Base-by-base conservation (phyloP, 2,888 invertebrate species). In the Tetheella fluctuosa region DNA sequence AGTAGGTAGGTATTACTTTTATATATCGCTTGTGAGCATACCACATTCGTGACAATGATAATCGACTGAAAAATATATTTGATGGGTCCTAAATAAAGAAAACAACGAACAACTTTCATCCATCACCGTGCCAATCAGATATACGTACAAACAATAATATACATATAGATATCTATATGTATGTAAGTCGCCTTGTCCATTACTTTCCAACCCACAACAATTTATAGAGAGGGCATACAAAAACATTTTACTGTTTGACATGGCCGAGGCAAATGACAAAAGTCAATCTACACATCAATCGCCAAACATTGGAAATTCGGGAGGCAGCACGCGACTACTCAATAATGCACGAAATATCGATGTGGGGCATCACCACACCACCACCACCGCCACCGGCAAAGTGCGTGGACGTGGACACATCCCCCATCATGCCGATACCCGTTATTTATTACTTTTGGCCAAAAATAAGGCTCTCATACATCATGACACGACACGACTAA, bases 221-320 rank as follows among this genome's bases (percentile, higher is more conserved):
- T 88, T 92, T 89, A 85, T 86, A 83, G 84, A 85, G 83, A 86
- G 85, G 84, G 84, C 81, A 87, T 85, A 86, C 83, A 89, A 91
- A 90, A 91, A 90, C 89, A 90, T 91, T 92, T 88, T 84, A 90
- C 84, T 90, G 80, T 91, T 91, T 90, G 91, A 91, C 91, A 88
- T 90, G 89, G 87, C 80, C 88, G 86, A 87, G 80, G 90, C 84
- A 92, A 92, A 93, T 93, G 93, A 92, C 91, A 91, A 92, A 92
- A 92, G 91, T 92, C 92, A 91, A 93, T 93, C 92, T 92, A 92
- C 88, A 91, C 91, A 91, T 90, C 92, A 91, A 91, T 91, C 91
- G 92, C 91, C 92, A 92, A 93, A 92, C 92, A 91, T 90, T 89
- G 86, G 86, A 92, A 91, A 90, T 92, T 93, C 88, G 86, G 92